Percentiles rank a stretch among this genome's conserved stretches.
Conservation (phyloP, 2,888 invertebrate species). For the Epirrhoe alternata region DNA sequence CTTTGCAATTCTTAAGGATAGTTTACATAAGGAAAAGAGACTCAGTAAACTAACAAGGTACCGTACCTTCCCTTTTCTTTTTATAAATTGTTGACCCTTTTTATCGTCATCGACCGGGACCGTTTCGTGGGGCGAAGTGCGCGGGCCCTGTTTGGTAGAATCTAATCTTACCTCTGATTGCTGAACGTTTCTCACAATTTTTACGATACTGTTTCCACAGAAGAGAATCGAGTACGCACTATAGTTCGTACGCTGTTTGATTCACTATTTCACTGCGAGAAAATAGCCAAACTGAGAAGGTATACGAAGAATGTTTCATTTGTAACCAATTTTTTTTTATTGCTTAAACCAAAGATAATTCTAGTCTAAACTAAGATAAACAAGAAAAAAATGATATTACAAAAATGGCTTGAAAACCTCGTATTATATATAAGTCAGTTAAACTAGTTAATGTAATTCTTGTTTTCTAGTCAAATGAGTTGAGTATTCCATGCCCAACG, state of each 20-base stretch:
- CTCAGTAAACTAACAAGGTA: slow-evolving; percentile 38
- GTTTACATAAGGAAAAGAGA: slow-evolving; percentile 32
- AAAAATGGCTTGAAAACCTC: no score
- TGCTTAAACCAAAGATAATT: no score
- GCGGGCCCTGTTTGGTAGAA: slow-evolving; percentile 47
- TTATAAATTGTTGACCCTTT: slow-evolving; percentile 71
- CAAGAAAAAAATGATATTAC: no score
- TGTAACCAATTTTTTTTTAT: no score
- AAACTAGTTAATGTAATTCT: no score
- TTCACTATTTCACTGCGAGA: slow-evolving; percentile 6
- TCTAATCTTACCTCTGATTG: slow-evolving; percentile 78
- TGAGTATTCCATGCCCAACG: no score
- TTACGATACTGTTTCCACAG: slow-evolving; percentile 69
- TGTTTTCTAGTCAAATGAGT: no score
- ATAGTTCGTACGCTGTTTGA: slow-evolving; percentile 1
- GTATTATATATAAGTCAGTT: no score
- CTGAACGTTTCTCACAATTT: slow-evolving; percentile 71
- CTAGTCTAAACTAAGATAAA: no score
- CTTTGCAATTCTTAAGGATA: slow-evolving; percentile 12
- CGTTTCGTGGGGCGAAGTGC: slow-evolving; percentile 48
- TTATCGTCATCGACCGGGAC: slow-evolving; percentile 60
- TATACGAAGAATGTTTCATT: no score
- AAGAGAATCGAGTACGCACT: slow-evolving; percentile 39
- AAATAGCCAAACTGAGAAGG: no score
- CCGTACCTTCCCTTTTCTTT: slow-evolving; percentile 47